A percentile compares a stretch with the other conserved stretches of the same genome.
These are phyloP conservation scores for Sarcoramphus papa DNA, from an alignment of 2,797 vertebrate genomes.

Conservation along the genomic window DNA sequence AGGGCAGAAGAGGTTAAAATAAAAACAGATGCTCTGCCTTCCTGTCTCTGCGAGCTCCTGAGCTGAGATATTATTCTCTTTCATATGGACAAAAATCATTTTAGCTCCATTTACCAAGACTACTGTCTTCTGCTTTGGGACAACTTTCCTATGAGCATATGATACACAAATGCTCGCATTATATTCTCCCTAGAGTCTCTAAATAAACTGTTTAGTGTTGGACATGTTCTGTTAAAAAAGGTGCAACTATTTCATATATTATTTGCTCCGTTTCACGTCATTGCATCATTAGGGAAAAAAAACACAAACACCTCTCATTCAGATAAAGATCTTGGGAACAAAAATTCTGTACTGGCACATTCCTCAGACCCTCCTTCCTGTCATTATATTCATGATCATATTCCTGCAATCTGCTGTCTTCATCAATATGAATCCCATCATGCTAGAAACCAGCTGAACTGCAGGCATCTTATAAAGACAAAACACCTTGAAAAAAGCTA, in stretches of 20 bases:
- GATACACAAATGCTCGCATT: not conserved
- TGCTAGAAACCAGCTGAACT: not conserved
- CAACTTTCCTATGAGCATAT: not conserved
- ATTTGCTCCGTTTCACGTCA: not conserved
- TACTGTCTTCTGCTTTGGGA: not conserved
- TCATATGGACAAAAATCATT: not conserved
- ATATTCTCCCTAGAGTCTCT: not conserved
- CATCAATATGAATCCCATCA: conserved; percentile 22
- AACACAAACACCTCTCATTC: not conserved
- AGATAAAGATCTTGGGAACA: not conserved
- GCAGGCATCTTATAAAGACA: not conserved
- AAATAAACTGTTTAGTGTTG: not conserved
- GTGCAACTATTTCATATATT: not conserved
- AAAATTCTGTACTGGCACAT: not conserved
- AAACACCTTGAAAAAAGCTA: not conserved
- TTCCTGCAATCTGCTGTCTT: conserved; percentile 18
- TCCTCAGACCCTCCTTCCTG: conserved; percentile 1
- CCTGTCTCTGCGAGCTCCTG: not conserved
- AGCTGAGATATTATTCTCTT: not conserved
- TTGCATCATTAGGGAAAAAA: not conserved
- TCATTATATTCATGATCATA: not conserved
- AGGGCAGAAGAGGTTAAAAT: not conserved
- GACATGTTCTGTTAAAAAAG: not conserved
- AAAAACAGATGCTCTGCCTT: not conserved
- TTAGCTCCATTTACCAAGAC: not conserved